Base-by-base conservation (phyloP, 2,113 vertebrate genomes). In the Acrocephalus arundinaceus region DNA sequence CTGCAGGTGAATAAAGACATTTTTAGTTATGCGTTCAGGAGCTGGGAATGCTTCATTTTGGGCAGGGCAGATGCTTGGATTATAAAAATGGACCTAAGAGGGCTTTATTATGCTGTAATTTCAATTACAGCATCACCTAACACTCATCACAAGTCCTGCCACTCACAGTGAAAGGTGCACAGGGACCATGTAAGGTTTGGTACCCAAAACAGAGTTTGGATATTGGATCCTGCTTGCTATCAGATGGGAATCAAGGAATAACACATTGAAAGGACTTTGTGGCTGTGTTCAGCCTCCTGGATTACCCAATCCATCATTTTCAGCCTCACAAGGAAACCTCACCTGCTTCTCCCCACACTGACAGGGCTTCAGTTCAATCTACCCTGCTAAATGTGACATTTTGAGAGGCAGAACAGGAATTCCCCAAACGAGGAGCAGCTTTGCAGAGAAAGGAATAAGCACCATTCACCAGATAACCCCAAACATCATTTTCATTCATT, bases 111-210 rank as follows among this genome's bases (percentile, higher is more conserved):
- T 15, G n/a, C 20, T 65, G 4, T 3, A 62, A 35, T 28, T 88
- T 27, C 35, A 88, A 24, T 48, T 70, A 35, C 13, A 81, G 48
- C 59, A 75, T 27, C 49, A 30, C 30, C 31, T 31, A 10, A 49
- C 2, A 6, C 46, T 35, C 39, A 48, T 45, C 51, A 31, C 11
- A 37, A 70, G 13, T 49, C 49, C 3, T 4, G 51, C 13, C 10
- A 0, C 1, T 74, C 6, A 15, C 41, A 58, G 51, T 2, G 3
- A 11, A 63, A 75, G 37, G 20, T 20, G 37, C 55, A 27, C 13
- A 35, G 63, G 65, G 13, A 58, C 1, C 1, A 45, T 0, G 3
- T 9, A 0, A 55, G 35, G n/a, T 78, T 21, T 83, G 31, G 45
- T 33, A 55, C 25, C 31, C 49, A 46, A 73, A 62, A 35, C 63